Base-by-base conservation (phyloP, 2,113 vertebrate genomes). In the Macaca mulatta region DNA sequence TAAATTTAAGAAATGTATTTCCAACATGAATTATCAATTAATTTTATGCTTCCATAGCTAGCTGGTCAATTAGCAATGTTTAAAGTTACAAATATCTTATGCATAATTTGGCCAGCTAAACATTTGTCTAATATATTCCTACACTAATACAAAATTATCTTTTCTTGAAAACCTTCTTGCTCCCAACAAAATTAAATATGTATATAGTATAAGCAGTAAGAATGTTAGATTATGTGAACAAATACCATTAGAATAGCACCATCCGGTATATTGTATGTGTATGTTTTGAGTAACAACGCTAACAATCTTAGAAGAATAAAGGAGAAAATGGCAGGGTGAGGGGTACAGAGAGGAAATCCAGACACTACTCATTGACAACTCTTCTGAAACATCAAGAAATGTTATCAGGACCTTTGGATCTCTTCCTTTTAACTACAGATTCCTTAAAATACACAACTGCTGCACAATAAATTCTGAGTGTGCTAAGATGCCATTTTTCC, bases 221-320 rank as follows among this genome's bases (percentile, higher is more conserved):
- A 95, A 81, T 30, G 61, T 91, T 86, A 94, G 82, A 27, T 48
- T 69, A 81, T 52, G 52, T 95, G 93, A 94, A 93, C 61, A 69
- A 77, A 90, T 84, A 80, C 35, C 14, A 84, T 40, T 43, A 90
- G 85, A 94, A 80, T 85, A 98, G 97, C 97, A 97, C 97, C 96
- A 82, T 89, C 35, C 84, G 77, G 27, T 90, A 89, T 93, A 70
- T 25, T 94, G 22, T 84, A 8, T 80, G 6, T 78, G 13, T 96
- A 81, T 77, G 38, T 90, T 70, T 57, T 79, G 32, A 70, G 75
- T 57, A 85, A 96, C 67, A 90, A 69, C 57, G 43, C 59, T 48
- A 45, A 93, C 14, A 74, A 77, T 50, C 67, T 57, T 43, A 82
- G 74, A 79, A 74, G 27, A 84, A 77, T 45, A 50, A 81, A 85